Base-by-base conservation (phyloP, 1,140 invertebrate genomes). In the Atopsyche davidsoni region DNA sequence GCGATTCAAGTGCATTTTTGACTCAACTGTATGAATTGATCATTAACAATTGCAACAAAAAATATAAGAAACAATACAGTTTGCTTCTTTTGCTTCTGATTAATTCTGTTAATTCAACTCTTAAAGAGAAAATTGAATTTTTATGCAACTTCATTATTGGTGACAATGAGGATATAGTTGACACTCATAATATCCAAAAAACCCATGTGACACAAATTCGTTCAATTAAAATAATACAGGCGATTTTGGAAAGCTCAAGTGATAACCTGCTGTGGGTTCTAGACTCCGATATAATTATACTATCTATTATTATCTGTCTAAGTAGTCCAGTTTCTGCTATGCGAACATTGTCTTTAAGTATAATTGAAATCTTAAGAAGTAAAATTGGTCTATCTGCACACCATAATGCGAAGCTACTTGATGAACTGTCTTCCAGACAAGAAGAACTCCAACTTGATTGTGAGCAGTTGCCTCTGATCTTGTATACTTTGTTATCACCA, bases 391-490 rank as follows among this genome's bases (percentile, higher is more conserved):
- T 61, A 47, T 64, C 59, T 17, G 42, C 45, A 28, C 34, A 57
- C 23, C 21, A 42, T 32, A 36, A 34, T 44, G 35, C 25, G 18
- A 35, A 42, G 9, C 40, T 75, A 0, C 16, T 75, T 2, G 25
- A 60, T 11, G 64, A 74, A 57, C 17, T 75, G 0, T 35, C 46
- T 0, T 23, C 51, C 4, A 56, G 59, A 19, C 57, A 53, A 21
- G 47, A 62, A 2, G 77, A 80, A 59, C 70, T 81, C 28, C 34
- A 61, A 16, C 31, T 75, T 1, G 78, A 80, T 58, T 41, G 60
- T 41, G 69, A 78, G n/a, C 77, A 82, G 47, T 54, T 79, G 3
- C 70, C 77, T 1, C 40, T 79, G 3, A 61, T 72, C 32, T 55
- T 80, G 0, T 77, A 71, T 36, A 73, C 74, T 31, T 49, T 73